These are phyloP conservation scores for Philaenus spumarius DNA, from an alignment of 1,140 invertebrate genomes.

Conservation along the genomic window DNA sequence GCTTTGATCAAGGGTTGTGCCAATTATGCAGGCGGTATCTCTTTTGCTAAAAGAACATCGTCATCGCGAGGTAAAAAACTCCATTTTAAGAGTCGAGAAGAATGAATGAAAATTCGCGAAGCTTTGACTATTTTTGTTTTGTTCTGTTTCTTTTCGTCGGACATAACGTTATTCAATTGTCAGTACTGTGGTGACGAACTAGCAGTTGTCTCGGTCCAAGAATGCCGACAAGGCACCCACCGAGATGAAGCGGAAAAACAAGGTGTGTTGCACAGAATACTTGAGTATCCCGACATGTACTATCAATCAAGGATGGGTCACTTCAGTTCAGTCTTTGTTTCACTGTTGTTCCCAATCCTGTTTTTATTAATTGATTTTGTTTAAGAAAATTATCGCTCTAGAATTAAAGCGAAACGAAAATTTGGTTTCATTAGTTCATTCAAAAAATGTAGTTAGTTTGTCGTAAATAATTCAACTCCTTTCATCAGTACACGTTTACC, in stretches of 20 bases:
- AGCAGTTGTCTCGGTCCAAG: not conserved
- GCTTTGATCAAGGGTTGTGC: not conserved
- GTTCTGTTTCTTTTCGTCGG: not conserved
- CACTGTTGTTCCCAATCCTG: no score
- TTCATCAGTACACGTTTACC: no score
- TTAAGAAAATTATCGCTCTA: no score
- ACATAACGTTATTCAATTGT: constrained; percentile 6
- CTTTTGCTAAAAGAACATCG: not conserved
- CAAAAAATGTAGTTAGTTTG: no score
- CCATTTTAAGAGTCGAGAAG: no score
- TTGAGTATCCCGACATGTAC: no score
- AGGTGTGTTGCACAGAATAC: not conserved
- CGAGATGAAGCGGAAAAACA: not conserved
- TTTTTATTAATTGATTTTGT: no score
- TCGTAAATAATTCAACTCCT: no score
- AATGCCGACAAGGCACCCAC: not conserved
- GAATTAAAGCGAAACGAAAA: no score
- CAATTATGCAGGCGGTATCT: constrained; percentile 7
- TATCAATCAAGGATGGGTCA: no score
- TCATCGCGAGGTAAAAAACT: not conserved
- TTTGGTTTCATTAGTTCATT: no score
- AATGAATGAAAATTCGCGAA: constrained; percentile 2
- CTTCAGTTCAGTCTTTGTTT: no score
- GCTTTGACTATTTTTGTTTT: not conserved
- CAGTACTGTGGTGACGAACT: not conserved